phyloP scores from a whole-genome alignment of 1,140 invertebrate species.

The Neodiprion virginianus region DNA sequence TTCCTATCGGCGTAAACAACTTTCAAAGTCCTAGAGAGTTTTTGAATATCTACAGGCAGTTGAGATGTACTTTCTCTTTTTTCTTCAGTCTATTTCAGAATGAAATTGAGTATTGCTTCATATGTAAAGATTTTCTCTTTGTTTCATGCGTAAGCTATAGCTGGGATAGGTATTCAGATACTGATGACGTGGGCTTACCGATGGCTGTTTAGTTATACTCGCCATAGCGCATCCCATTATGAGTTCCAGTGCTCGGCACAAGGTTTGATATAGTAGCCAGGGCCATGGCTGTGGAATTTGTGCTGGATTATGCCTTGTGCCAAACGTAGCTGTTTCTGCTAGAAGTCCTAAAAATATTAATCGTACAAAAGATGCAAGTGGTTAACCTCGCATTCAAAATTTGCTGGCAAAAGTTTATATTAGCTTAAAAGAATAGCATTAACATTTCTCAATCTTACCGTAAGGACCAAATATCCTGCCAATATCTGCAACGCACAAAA shows the following conservation, averaged over 20 bases:
- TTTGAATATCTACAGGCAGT: constrained; percentile 27
- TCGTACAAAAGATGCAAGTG: not conserved
- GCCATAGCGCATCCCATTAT: constrained; percentile 67
- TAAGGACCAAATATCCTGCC: constrained; percentile 63
- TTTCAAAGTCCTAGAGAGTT: constrained; percentile 13
- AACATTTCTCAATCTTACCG: constrained; percentile 42
- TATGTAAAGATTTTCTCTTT: constrained; percentile 58
- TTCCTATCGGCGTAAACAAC: not conserved
- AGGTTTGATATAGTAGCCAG: constrained; percentile 66
- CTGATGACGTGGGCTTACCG: constrained; percentile 62
- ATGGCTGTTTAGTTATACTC: constrained; percentile 69
- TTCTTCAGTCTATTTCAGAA: constrained; percentile 24
- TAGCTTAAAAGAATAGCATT: constrained; percentile 15
- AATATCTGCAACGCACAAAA: constrained; percentile 62
- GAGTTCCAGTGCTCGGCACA: constrained; percentile 62
- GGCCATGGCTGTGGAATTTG: constrained; percentile 56
- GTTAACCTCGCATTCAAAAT: not conserved
- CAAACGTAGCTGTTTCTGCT: constrained; percentile 41
- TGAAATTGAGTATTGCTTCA: constrained; percentile 43
- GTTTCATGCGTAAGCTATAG: constrained; percentile 60
- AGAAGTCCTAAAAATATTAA: constrained; percentile 44
- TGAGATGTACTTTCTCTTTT: constrained; percentile 10
- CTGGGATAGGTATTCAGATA: constrained; percentile 60
- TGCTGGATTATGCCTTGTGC: constrained; percentile 27
- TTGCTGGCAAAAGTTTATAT: constrained; percentile 10